Percentiles rank a stretch among this genome's conserved stretches.
These are phyloP conservation scores for Verasper variegatus DNA, from an alignment of 2,113 vertebrate species.

Conservation along the genomic window DNA sequence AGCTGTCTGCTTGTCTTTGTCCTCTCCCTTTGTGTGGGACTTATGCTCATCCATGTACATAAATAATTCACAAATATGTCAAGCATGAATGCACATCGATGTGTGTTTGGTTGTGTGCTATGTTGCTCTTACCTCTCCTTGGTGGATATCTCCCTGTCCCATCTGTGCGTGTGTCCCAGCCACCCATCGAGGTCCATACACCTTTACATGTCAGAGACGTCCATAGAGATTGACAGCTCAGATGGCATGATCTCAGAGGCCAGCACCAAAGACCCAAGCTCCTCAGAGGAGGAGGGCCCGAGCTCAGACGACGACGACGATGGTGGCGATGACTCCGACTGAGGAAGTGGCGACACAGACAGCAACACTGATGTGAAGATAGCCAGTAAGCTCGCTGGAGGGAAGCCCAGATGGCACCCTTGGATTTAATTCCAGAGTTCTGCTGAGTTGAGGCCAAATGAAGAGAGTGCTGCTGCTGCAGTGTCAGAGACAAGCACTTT, in stretches of 20 bases:
- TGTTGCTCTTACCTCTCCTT: conserved; percentile 14
- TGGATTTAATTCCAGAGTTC: neutral
- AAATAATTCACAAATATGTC: conserved; percentile 52
- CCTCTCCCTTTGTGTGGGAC: conserved; percentile 26
- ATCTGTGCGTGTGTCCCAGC: conserved; percentile 50
- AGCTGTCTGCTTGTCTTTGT: conserved; percentile 42
- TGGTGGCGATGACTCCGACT: conserved; percentile 46
- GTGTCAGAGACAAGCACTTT: neutral
- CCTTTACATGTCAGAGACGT: conserved; percentile 65
- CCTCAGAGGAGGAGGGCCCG: conserved; percentile 59
- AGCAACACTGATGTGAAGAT: conserved; percentile 16
- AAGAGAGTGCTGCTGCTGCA: conserved; percentile 9
- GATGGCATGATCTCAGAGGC: conserved; percentile 74
- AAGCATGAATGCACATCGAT: conserved; percentile 35
- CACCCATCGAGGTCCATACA: conserved; percentile 62
- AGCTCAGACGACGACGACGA: conserved; percentile 41
- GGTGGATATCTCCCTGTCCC: conserved; percentile 24
- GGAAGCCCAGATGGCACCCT: neutral
- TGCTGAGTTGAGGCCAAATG: neutral
- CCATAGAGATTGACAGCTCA: conserved; percentile 76
- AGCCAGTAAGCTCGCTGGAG: conserved; percentile 12
- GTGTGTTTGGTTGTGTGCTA: conserved; percentile 23
- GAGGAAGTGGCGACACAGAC: conserved; percentile 33
- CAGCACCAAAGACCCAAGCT: conserved; percentile 69
- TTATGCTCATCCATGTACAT: conserved; percentile 38